These are phyloP conservation scores for Piaya cayana DNA, from an alignment of 2,113 vertebrate genomes.

Conservation along the genomic window DNA sequence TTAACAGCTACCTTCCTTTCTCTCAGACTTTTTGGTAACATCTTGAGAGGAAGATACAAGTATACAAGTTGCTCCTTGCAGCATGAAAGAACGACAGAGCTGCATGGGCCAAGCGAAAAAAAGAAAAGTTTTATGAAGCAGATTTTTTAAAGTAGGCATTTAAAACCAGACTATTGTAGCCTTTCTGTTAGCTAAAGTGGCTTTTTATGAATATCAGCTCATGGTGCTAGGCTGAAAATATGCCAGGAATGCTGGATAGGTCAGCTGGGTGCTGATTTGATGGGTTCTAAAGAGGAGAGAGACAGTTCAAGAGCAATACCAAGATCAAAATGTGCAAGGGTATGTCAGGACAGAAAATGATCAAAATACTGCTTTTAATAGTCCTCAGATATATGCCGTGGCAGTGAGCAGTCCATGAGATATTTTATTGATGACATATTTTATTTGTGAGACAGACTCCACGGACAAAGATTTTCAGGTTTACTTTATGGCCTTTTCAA, in stretches of 20 bases:
- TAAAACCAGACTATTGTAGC: not conserved
- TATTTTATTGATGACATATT: slow-evolving; percentile 11
- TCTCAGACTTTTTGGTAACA: not conserved
- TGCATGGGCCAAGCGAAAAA: not conserved
- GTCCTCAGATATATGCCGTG: not conserved
- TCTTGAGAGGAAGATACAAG: not conserved
- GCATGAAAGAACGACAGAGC: not conserved
- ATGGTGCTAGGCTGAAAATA: slow-evolving; percentile 19
- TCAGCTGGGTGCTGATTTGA: slow-evolving; percentile 19
- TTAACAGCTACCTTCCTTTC: not conserved
- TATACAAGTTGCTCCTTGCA: not conserved
- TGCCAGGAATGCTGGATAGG: slow-evolving; percentile 49
- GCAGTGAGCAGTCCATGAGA: not conserved
- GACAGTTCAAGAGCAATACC: not conserved
- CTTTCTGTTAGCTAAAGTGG: slow-evolving; percentile 31
- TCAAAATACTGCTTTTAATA: not conserved
- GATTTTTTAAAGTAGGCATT: not conserved
- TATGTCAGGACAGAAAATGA: slow-evolving; percentile 17
- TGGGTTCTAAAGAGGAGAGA: slow-evolving; percentile 22
- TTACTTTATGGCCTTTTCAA: slow-evolving; percentile 26
- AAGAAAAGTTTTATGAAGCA: not conserved
- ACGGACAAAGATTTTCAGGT: slow-evolving; percentile 13
- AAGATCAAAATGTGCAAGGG: not conserved
- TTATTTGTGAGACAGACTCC: not conserved
- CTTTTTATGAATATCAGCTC: slow-evolving; percentile 51